Percentiles rank a stretch among this genome's conserved stretches.
Conservation (phyloP, 2,113 vertebrate species). For the Oryctolagus cuniculus region mOryCun1.1 NC_091445.1:17639001-17639500, state of each 20-base stretch:
- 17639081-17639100: not conserved
- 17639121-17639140: not conserved
- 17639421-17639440: not conserved
- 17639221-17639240: not conserved
- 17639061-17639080: not conserved
- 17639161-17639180: not conserved
- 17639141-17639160: not conserved
- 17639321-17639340: not conserved
- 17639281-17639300: not conserved
- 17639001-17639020: too few relatives aligned
- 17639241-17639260: not conserved
- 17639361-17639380: not conserved
- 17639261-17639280: not conserved
- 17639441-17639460: not conserved
- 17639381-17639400: not conserved
- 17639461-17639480: not conserved
- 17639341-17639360: not conserved
- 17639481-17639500: not conserved
- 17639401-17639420: not conserved
- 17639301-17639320: constrained; percentile 12
- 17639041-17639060: not conserved
- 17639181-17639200: not conserved
- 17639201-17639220: not conserved
- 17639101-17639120: not conserved
- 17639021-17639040: not conserved